A percentile compares a stretch with the other conserved stretches of the same genome.
Evolutionary conservation across 2,797 vertebrate species (phyloP).

Genomic region (Halcyon chelicuti): DNA sequence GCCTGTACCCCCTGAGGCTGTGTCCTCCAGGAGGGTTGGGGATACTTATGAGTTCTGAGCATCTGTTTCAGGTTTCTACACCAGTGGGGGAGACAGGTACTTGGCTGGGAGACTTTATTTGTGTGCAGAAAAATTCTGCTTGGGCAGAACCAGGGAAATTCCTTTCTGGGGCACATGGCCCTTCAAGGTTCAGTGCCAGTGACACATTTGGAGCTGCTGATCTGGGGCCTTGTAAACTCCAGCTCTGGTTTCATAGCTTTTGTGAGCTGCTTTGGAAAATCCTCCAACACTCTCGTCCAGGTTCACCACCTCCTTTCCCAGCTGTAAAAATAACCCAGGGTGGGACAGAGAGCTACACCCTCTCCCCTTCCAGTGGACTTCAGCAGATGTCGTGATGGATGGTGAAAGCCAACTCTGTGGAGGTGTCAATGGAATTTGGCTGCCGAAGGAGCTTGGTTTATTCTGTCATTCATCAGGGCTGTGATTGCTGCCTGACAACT

Average conservation of each 20-base stretch:
- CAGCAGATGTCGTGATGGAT: slow-evolving; percentile 45
- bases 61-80: background rate
- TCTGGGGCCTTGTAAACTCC: background rate
- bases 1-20: background rate
- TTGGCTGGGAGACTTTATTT: slow-evolving; percentile 6
- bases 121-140: background rate
- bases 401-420: slow-evolving; percentile 45
- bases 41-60: background rate
- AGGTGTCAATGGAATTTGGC: slow-evolving; percentile 65
- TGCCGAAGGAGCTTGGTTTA: background rate
- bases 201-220: slow-evolving; percentile 18
- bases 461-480: slow-evolving; percentile 52
- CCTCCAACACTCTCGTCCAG: background rate
- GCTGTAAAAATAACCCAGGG: slow-evolving; percentile 71
- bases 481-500: slow-evolving; percentile 50
- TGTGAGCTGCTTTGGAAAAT: slow-evolving; percentile 45
- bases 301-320: slow-evolving; percentile 46
- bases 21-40: background rate
- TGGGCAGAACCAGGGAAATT: slow-evolving; percentile 32
- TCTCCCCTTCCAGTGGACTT: slow-evolving; percentile 35
- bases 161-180: background rate
- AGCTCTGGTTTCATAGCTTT: slow-evolving; percentile 14
- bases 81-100: background rate
- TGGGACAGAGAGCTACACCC: slow-evolving; percentile 3
- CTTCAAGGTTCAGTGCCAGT: slow-evolving; percentile 4